Evolutionary conservation across 2,888 invertebrate genomes (phyloP), one percentile per base, ranked within the genome.

Genomic region (Steromphala cineraria): DNA sequence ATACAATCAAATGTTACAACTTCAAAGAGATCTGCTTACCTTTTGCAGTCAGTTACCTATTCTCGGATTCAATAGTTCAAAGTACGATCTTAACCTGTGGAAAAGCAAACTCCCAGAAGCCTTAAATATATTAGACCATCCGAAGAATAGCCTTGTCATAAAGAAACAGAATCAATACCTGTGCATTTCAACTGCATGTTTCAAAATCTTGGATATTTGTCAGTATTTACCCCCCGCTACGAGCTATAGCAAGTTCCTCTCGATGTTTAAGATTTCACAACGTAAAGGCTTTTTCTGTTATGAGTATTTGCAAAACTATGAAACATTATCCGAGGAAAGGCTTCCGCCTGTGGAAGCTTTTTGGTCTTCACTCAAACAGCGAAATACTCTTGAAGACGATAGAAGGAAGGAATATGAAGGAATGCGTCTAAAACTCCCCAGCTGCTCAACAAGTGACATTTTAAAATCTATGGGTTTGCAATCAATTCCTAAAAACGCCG

Each of bases 191-290:
- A 74, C 74, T 40, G 46, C 28, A 40, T 15, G 36, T 21, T 74
- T 74, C 36, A 40, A 40, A 46, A 19, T 74, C 15, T 40, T 74
- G 52, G 74, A 74, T 40, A 31, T 74, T 19, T 74, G 36, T 15
- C 74, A 74, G 21, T 74, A 74, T 74, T 40, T 74, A 21, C 74
- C 74, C 21, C 74, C 74, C 21, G 36, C 36, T 36, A 74, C 74
- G 28, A 46, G 46, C 17, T 74, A 74, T 28, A 40, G n/a, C 21
- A 40, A 74, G 36, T 74, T 74, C 24, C 36, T 74, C 13, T 36
- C 21, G 24, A 74, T 40, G 21, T 36, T 74, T 15, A 74, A 74
- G 36, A 36, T 74, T 40, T 40, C 36, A 19, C 31, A 74, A 40
- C 13, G 52, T 40, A 74, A 74, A 74, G 74, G 74, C 13, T 74